Evolutionary conservation across 2,888 invertebrate species (phyloP), one percentile per base, ranked within the genome.

Genomic region (Mesochorus sp.): DNA sequence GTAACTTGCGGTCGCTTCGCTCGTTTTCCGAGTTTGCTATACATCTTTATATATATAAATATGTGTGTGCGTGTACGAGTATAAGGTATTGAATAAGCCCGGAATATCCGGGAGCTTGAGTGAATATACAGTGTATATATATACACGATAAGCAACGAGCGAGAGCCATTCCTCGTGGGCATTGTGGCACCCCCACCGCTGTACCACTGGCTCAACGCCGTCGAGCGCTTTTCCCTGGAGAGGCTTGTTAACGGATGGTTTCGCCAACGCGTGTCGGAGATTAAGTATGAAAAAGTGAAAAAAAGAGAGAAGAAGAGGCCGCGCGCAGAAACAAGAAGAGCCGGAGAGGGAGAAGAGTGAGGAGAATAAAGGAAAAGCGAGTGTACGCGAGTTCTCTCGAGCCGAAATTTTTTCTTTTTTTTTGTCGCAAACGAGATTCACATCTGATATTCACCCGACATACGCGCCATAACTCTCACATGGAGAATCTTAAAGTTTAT

Each of bases 221-320:
- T 55, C 67, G 68, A 72, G 67, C 72, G 44, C 47, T 55, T 55
- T 37, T 77, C 77, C 67, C 67, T 24, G 12, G 77, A 62, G 72
- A 77, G 67, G 67, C 72, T 77, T 67, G 72, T 77, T 77, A 77
- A 72, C 61, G 68, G 77, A 77, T 77, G 61, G 72, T 68, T 77
- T 26, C 55, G 19, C 53, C 39, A 19, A 17, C 49, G 55, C 39
- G 57, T 42, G 64, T n/a, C 53, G 55, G 14, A 24, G 39, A 39
- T n/a, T n/a, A n/a, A n/a, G n/a, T n/a, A 57, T 47, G 8, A 37
- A 62, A 14, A 10, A 51, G n/a, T 51, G n/a, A 24, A 24, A 53
- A 17, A 66, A 5, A 8, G n/a, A 4, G 4, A 28, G 31, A 14
- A 8, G 42, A 42, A 31, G 44, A 21, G 57, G 6, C 31, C 3